These are phyloP conservation scores for Carassius gibelio DNA, from an alignment of 2,113 vertebrate species.

Conservation along the genomic window DNA sequence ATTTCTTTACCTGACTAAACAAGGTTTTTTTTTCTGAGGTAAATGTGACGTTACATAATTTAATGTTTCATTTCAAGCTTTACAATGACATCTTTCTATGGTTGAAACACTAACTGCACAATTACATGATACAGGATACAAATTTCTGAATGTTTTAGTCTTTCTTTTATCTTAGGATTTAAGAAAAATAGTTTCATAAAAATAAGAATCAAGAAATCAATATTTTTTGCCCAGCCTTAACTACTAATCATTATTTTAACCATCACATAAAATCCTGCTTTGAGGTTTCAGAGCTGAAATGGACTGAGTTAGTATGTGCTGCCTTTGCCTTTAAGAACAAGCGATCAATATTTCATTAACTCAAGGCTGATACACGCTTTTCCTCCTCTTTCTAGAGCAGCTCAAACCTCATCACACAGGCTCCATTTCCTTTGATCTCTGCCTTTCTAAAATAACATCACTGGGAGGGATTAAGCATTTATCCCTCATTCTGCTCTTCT, in stretches of 20 bases:
- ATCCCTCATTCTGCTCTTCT: not conserved
- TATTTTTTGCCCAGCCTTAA: too few relatives aligned
- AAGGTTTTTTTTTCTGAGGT: too few relatives aligned
- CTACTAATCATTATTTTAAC: not conserved
- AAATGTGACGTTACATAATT: too few relatives aligned
- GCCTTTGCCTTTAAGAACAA: slow-evolving; percentile 41
- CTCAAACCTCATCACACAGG: slow-evolving; percentile 30
- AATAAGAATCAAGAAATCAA: too few relatives aligned
- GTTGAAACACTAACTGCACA: too few relatives aligned
- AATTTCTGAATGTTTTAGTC: too few relatives aligned
- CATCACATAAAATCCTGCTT: not conserved
- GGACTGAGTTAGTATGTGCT: not conserved
- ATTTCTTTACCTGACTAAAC: too few relatives aligned
- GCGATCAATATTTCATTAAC: slow-evolving; percentile 68
- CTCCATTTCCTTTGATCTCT: slow-evolving; percentile 31
- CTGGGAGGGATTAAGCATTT: slow-evolving; percentile 19
- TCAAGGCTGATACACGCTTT: slow-evolving; percentile 32
- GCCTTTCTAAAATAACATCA: not conserved
- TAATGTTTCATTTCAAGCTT: too few relatives aligned
- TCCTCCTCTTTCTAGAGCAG: slow-evolving; percentile 32
- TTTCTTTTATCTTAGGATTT: too few relatives aligned
- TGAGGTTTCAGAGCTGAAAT: not conserved
- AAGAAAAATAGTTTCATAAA: too few relatives aligned
- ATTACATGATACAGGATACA: too few relatives aligned
- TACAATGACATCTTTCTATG: too few relatives aligned